Base-by-base conservation (phyloP, 2,888 invertebrate genomes). In the Epinotia brunnichana region DNA sequence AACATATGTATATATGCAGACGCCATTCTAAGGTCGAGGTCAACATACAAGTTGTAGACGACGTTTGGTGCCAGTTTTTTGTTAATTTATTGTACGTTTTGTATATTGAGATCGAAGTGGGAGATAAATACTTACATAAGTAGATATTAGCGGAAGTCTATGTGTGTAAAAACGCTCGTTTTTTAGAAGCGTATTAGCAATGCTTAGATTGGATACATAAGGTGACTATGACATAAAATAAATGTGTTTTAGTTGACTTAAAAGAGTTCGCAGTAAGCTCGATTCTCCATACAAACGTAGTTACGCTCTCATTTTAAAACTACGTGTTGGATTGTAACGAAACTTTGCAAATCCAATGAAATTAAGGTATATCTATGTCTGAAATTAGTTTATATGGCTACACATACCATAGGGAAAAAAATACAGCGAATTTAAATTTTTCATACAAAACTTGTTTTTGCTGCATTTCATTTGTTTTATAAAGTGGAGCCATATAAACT, bases 31-130 rank as follows among this genome's bases (percentile, higher is more conserved):
- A 74, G 76, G 78, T 76, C 78, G 77, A 81, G 83, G 83, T 80
- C 75, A 74, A 71, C 61, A 70, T 59, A 70, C 73, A 62, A 74
- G 73, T 44, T 61, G 15, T 17, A 41, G n/a, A 70, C 69, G 75
- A 77, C 73, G 74, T 48, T 78, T 68, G 74, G 77, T 78, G 80
- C 80, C 84, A 85, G 51, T 67, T 71, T 71, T 71, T 61, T 71
- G 44, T 13, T 10, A 5, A n/a, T 35, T 19, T 53, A 61, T 61
- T 53, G 19, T 41, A 53, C 11, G 54, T 83, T 84, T 67, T 82
- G 74, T 66, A 48, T 29, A 39, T 44, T 63, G 51, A 24, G 57
- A 70, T 66, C 53, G 70, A 70, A 59, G 41, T 39, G 59, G 51
- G 64, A 59, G 64, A 24, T 44, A 44, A 4, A 15, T 61, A 41